Percentiles rank a stretch among this genome's conserved stretches.
Evolutionary conservation across 2,888 invertebrate species (phyloP).

Genomic region (Eledona agricola): DNA sequence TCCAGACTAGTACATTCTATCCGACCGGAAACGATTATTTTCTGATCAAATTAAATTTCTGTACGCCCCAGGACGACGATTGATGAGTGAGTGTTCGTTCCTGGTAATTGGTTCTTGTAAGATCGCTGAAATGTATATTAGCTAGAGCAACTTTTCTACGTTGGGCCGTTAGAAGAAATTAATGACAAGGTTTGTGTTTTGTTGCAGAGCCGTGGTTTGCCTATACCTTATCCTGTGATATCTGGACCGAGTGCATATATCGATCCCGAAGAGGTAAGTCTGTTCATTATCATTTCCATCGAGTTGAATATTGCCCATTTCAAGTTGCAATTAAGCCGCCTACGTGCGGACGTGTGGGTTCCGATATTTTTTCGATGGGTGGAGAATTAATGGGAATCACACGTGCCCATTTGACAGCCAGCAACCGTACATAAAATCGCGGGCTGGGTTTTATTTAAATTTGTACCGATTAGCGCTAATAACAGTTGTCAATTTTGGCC

Average conservation of each 20-base stretch:
- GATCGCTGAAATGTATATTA: conserved; percentile 14
- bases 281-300: conserved; percentile 1
- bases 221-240: conserved; percentile 65
- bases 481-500: conserved; percentile 15
- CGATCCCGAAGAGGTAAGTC: conserved; percentile 66
- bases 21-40: conserved; percentile 21
- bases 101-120: conserved; percentile 20
- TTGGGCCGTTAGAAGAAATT: conserved; percentile 16
- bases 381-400: conserved; percentile 4
- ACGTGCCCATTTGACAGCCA: not conserved
- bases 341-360: conserved; percentile 6
- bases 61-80: conserved; percentile 4
- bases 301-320: not conserved
- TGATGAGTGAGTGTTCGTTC: conserved; percentile 19
- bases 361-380: conserved; percentile 2
- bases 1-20: conserved; percentile 15
- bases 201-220: conserved; percentile 66
- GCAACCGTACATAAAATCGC: conserved; percentile 1
- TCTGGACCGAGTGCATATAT: conserved; percentile 68
- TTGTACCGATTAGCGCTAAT: conserved; percentile 21
- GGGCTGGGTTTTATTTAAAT: conserved; percentile 21
- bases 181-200: conserved; percentile 31
- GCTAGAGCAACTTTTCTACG: conserved; percentile 15
- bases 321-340: conserved; percentile 1
- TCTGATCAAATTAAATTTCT: conserved; percentile 25